These are phyloP conservation scores for Agriopis aurantiaria DNA, from an alignment of 2,888 invertebrate genomes.

Conservation along the genomic window DNA sequence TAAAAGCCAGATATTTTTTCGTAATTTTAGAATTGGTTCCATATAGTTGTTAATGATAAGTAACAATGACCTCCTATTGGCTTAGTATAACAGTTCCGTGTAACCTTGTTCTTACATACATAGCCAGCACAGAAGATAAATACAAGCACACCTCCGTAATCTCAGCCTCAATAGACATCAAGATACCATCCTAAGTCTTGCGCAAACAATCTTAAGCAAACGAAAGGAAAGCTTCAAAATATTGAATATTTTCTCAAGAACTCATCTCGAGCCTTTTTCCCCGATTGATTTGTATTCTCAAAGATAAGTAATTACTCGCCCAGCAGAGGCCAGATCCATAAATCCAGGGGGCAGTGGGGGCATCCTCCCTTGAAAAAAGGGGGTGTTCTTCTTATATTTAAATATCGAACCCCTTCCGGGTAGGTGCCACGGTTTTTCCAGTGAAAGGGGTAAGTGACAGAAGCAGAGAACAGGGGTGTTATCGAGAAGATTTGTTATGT, in stretches of 20 bases:
- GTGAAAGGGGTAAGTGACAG: conserved; percentile 87
- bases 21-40: too few relatives aligned
- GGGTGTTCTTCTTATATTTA: conserved; percentile 87
- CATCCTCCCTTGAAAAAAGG: conserved; percentile 80
- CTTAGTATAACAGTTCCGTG: too few relatives aligned
- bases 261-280: conserved; percentile 58
- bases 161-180: conserved; percentile 19
- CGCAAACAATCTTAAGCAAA: conserved; percentile 36
- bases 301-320: conserved; percentile 85
- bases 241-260: conserved; percentile 49
- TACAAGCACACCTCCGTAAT: background rate
- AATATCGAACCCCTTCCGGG: conserved; percentile 87
- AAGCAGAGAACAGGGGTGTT: conserved; percentile 68
- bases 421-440: conserved; percentile 87
- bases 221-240: conserved; percentile 40
- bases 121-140: background rate
- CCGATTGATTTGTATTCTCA: conserved; percentile 85
- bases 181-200: conserved; percentile 7
- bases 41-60: too few relatives aligned
- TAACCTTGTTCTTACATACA: too few relatives aligned
- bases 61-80: too few relatives aligned
- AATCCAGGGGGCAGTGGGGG: conserved; percentile 72
- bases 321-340: conserved; percentile 84
- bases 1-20: too few relatives aligned
- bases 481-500: conserved; percentile 51